phyloP scores from a whole-genome alignment of 2,888 invertebrate genomes.

The Pyrgus malvae region DNA sequence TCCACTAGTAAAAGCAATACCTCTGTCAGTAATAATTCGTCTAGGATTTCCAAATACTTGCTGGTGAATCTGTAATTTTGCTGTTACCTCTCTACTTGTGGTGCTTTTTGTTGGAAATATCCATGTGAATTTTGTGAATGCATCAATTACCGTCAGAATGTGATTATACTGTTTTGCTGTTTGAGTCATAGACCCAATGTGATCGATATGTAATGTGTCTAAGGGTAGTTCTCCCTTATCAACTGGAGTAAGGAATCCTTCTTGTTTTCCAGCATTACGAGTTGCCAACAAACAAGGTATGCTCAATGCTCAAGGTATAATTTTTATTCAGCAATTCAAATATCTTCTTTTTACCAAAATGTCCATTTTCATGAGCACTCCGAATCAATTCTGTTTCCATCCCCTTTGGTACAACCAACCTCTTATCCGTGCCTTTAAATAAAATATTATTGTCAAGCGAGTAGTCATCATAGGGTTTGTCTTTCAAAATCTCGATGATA shows the following conservation, averaged over 20 bases:
- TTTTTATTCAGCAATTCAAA: background rate
- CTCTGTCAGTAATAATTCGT: constrained; percentile 34
- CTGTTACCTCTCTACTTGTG: background rate
- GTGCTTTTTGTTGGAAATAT: background rate
- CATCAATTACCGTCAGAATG: background rate
- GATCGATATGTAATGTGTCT: background rate
- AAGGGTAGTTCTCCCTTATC: background rate
- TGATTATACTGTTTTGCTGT: background rate
- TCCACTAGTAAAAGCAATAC: constrained; percentile 35
- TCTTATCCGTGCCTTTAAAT: background rate
- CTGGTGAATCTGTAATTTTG: background rate
- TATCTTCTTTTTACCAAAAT: background rate
- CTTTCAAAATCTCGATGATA: background rate
- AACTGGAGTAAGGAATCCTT: background rate
- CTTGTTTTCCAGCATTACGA: background rate
- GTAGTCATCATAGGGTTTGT: background rate
- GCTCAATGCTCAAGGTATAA: background rate
- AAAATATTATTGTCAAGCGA: background rate
- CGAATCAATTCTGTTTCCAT: background rate
- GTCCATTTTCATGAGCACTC: background rate
- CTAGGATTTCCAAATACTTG: constrained; percentile 33
- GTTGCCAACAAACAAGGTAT: background rate
- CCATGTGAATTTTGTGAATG: constrained; percentile 2
- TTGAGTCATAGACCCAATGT: background rate
- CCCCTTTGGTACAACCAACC: background rate